Conservation (phyloP, 2,888 invertebrate genomes). For the Labia minor region DNA sequence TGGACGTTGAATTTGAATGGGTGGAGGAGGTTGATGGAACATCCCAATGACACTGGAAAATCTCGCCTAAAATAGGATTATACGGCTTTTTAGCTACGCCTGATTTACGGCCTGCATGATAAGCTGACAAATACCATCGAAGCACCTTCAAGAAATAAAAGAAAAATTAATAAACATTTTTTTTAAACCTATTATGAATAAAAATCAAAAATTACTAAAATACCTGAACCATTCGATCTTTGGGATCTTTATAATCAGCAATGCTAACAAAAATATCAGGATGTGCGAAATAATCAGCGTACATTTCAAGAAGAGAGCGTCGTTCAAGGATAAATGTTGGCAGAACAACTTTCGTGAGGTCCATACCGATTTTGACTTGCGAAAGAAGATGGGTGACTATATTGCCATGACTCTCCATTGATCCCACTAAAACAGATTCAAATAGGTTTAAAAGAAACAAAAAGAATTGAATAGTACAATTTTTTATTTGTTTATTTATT, state of each 20-base stretch:
- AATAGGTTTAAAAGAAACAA: conserved; percentile 23
- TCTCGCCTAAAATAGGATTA: conserved; percentile 95
- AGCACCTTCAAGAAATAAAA: conserved; percentile 46
- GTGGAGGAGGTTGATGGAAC: conserved; percentile 36
- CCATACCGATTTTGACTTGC: conserved; percentile 99
- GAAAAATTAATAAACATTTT: not conserved
- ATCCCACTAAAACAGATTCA: conserved; percentile 47
- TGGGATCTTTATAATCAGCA: conserved; percentile 73
- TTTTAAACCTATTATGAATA: too few species aligned
- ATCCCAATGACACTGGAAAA: conserved; percentile 84
- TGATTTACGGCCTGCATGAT: conserved; percentile 95
- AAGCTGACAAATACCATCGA: conserved; percentile 95
- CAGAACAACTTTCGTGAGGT: conserved; percentile 94
- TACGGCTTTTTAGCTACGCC: conserved; percentile 98
- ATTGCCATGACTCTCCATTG: conserved; percentile 93
- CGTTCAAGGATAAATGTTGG: conserved; percentile 98
- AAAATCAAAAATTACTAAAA: not conserved
- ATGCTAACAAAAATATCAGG: conserved; percentile 93
- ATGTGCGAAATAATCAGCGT: conserved; percentile 99
- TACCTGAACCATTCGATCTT: conserved; percentile 78
- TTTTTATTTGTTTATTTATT: too few species aligned
- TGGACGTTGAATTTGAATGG: not conserved
- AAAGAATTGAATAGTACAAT: not conserved
- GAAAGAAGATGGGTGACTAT: conserved; percentile 93
- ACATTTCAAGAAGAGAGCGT: conserved; percentile 97